phyloP scores from a whole-genome alignment of 2,113 vertebrate genomes.

The Poicephalus gulielmi region DNA sequence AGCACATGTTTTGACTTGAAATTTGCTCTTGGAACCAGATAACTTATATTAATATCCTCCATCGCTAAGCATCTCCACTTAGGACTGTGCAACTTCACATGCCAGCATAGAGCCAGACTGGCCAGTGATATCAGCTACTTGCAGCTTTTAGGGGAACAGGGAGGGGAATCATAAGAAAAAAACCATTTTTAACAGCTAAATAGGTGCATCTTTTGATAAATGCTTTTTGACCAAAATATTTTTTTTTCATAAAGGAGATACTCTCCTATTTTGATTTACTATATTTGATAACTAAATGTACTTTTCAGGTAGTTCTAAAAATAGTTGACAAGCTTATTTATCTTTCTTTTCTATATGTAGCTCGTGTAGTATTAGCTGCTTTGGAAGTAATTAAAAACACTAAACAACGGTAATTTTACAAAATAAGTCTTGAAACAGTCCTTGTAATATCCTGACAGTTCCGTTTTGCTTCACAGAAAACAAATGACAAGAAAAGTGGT shows the following conservation, averaged over 20 bases:
- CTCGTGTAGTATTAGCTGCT: background rate
- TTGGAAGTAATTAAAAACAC: background rate
- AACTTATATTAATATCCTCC: background rate
- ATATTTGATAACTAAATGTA: background rate
- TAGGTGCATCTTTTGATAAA: background rate
- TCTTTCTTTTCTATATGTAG: background rate
- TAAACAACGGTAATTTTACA: background rate
- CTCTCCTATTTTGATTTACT: background rate
- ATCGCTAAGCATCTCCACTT: background rate
- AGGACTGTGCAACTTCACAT: accelerated
- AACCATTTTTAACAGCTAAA: accelerated
- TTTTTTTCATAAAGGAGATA: background rate
- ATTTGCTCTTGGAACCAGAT: background rate
- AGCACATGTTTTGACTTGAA: background rate
- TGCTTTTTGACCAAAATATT: background rate
- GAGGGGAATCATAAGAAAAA: background rate
- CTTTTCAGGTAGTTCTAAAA: background rate
- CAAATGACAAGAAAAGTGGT: background rate
- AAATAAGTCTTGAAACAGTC: background rate
- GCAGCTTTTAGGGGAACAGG: background rate
- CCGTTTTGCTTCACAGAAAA: background rate
- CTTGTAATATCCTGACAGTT: background rate
- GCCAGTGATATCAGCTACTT: background rate
- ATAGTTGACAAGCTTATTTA: background rate
- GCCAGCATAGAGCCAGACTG: background rate